Base-by-base conservation (phyloP, 2,797 vertebrate species). In the Pelodytes ibericus region DNA sequence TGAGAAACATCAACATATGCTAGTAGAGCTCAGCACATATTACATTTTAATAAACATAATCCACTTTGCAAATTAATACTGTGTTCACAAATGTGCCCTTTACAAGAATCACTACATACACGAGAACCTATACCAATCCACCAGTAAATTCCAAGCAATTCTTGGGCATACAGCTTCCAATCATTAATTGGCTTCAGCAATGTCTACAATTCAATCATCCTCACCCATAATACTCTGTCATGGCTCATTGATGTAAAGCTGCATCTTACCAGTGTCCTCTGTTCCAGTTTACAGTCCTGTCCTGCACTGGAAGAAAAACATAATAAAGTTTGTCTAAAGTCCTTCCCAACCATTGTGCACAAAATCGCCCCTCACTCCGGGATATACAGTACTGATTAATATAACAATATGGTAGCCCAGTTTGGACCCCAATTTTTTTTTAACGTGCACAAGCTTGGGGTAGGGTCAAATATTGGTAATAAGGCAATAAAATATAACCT, bases 151-250 rank as follows among this genome's bases (percentile, higher is more conserved):
- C 13, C 6, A 56, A 44, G 16, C 31, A 57, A 71, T 29, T 18
- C 22, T 33, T 9, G 24, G 8, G 9, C 36, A 29, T 33, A 26
- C 27, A 36, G 16, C n/a, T 16, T n/a, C 30, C 47, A 24, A 49
- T 30, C 27, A 27, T 22, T 26, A 53, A 15, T 44, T 31, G 61
- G 26, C 44, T 64, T 64, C 69, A 62, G 25, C 53, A 81, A 79
- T 11, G 33, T 72, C 62, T 72, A 69, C 60, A 64, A 79, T 68
- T 30, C 15, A 27, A 59, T 18, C 58, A 61, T 31, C 27, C 9
- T n/a, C 29, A 30, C 29, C 18, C 58, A 30, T 30, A n/a, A 4
- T 30, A 61, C 13, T 31, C 10, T 61, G 13, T 31, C 58, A 27
- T n/a, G 18, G 26, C 58, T 31, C 58, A 61, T 61, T 61, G 58